Evolutionary conservation across 2,888 invertebrate genomes (phyloP).

Genomic region (Dicycla oo): DNA sequence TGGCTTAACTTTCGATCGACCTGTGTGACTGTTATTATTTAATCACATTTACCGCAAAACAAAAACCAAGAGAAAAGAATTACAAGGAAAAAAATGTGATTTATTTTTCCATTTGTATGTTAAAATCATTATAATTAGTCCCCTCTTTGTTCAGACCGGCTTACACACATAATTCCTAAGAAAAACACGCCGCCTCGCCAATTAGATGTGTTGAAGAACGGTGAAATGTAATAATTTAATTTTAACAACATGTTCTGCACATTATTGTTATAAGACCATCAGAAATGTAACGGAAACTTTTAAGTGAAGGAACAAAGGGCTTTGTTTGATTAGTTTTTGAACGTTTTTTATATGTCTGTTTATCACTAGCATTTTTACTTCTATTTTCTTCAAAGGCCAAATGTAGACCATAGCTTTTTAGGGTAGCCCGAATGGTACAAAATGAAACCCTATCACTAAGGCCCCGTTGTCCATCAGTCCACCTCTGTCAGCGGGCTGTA

Average conservation of each 20-base stretch:
- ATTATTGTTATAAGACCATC: constrained; percentile 47
- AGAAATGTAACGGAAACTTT: constrained; percentile 51
- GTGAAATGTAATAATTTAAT: constrained; percentile 61
- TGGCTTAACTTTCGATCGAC: too few species aligned
- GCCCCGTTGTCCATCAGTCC: too few species aligned
- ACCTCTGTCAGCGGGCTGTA: too few species aligned
- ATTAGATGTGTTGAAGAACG: constrained; percentile 54
- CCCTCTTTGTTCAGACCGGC: constrained; percentile 56
- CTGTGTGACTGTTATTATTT: background rate
- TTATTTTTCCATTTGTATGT: constrained; percentile 53
- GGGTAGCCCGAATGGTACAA: too few species aligned
- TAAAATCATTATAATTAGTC: constrained; percentile 57
- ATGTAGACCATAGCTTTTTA: background rate
- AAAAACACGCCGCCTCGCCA: constrained; percentile 49
- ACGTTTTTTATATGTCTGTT: constrained; percentile 7
- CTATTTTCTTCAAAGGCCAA: too few species aligned
- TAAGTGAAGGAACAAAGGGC: constrained; percentile 55
- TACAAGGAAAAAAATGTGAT: constrained; percentile 37
- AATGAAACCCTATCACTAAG: too few species aligned
- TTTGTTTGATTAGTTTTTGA: constrained; percentile 35
- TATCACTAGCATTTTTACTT: background rate
- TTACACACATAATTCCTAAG: constrained; percentile 64
- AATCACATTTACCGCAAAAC: constrained; percentile 7
- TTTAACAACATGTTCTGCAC: constrained; percentile 46
- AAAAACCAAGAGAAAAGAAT: constrained; percentile 13